Evolutionary conservation across 2,888 invertebrate genomes (phyloP), one percentile per base, ranked within the genome.

Genomic region (Synanthedon myopaeformis): DNA sequence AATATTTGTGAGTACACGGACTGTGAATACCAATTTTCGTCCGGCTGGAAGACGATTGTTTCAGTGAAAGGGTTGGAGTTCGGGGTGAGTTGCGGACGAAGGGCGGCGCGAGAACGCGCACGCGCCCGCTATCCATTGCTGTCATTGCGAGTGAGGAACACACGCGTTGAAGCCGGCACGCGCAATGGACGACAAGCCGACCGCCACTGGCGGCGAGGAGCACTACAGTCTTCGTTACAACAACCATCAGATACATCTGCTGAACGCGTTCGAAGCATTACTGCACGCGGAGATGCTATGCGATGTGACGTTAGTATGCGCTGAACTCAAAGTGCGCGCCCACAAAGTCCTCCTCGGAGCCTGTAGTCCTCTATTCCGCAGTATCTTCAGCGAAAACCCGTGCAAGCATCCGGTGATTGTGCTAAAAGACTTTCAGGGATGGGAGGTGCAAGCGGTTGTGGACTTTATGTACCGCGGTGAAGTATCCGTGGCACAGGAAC

Each of bases 401-500:
- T 96, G 96, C 90, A 95, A 96, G 79, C 96, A 97, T 77, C 96
- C 96, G 49, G 95, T 96, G 64, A 95, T 97, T 72, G 95, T 96
- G 63, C 85, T 97, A 58, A 96, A 96, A 78, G 96, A 96, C 87
- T 94, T 96, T 76, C 91, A 92, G 68, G 94, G 93, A 62, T 94
- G 95, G 92, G 96, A 96, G 69, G 93, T 97, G 58, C 94, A 95
- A 69, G 94, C 95, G 42, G 93, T 96, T 57, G 93, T 96, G 58
- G 95, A 96, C 82, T 97, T 96, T 73, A 96, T 96, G 96, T 97
- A 97, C 84, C 93, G 94, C 63, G 96, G 96, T 45, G 96, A 96
- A 85, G 95, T 96, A 64, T 94, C 94, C 62, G 95, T 96, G 53
- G 92, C 93, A 6, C 94, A 95, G 68, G 95, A 95, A 71, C 94